A percentile compares a stretch with the other conserved stretches of the same genome.
Conservation (phyloP, 2,113 vertebrate species). For the Chaetorhynchus papuensis region DNA sequence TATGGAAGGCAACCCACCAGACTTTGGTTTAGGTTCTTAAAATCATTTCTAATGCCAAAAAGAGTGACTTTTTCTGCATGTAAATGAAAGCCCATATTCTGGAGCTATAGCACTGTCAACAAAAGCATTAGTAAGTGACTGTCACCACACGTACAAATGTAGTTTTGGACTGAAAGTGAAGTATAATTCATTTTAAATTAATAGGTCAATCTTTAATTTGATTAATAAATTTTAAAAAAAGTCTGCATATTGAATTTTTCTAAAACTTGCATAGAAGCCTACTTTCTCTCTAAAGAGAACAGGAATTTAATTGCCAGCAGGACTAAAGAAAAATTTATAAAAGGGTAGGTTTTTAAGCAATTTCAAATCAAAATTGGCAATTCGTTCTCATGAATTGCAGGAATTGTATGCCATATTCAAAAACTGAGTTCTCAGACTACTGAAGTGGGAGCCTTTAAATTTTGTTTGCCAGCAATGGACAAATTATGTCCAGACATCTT, state of each 20-base stretch:
- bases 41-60: neutral
- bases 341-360: neutral
- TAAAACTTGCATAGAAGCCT: neutral
- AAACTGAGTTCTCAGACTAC: neutral
- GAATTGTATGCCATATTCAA: neutral
- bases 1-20: neutral
- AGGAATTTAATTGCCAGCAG: neutral
- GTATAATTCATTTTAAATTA: neutral
- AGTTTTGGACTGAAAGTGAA: neutral
- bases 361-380: neutral
- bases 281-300: neutral
- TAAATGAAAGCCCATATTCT: neutral
- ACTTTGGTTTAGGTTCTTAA: neutral
- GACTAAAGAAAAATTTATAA: neutral
- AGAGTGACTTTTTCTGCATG: neutral
- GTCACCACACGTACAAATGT: neutral
- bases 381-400: neutral
- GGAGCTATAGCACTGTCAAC: neutral
- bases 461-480: neutral
- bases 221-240: neutral
- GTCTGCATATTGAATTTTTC: neutral
- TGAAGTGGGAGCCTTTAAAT: accelerated
- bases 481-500: neutral
- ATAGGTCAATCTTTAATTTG: neutral
- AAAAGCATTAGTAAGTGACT: neutral